Evolutionary conservation across 2,888 invertebrate genomes (phyloP), one percentile per base, ranked within the genome.

Genomic region (Argyra leucocephala): DNA sequence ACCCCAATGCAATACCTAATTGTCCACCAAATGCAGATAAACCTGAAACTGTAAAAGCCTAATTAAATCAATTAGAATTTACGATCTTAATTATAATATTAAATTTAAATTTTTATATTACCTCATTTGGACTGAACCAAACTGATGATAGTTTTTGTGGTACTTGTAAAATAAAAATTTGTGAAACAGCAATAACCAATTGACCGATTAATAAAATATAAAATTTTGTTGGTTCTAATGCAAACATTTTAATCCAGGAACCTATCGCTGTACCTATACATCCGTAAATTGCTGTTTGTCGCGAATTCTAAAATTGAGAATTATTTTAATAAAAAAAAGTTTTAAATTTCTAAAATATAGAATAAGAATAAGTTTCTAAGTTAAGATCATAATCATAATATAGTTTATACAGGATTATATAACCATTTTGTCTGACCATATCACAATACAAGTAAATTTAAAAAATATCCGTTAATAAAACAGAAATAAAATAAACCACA

Each of bases 11-110:
- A 57, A 87, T 82, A 1, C 90, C 83, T n/a, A 90, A 75, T 82
- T 89, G 88, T 72, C 86, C 86, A 6, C 89, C 90, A 73, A 89
- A 87, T 22, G 90, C 84, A 3, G 88, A 89, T 22, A 89, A 79
- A 61, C 88, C 85, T 70, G 88, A 88, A 1, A 89, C 89, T 1
- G 86, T 85, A 4, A 88, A 82, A 5, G 78, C 71, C 72, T 58
- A 21, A 58, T 22, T 22, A 58, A 58, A 58, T 58, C 22, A 58
- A 58, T 22, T 58, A 22, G 22, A 22, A 22, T 10, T 10, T 10
- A 22, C 21, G 61, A 15, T 15, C 48, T 57, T 60, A 57, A 48
- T 36, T 37, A 5, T 18, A 22, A 37, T 15, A 36, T 21, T 22
- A n/a, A n/a, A 37, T 62, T n/a, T 37, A 26, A 31, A 12, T 23